Evolutionary conservation across 2,888 invertebrate genomes (phyloP), one percentile per base, ranked within the genome.

Genomic region (Cremastinae sp.): DNA sequence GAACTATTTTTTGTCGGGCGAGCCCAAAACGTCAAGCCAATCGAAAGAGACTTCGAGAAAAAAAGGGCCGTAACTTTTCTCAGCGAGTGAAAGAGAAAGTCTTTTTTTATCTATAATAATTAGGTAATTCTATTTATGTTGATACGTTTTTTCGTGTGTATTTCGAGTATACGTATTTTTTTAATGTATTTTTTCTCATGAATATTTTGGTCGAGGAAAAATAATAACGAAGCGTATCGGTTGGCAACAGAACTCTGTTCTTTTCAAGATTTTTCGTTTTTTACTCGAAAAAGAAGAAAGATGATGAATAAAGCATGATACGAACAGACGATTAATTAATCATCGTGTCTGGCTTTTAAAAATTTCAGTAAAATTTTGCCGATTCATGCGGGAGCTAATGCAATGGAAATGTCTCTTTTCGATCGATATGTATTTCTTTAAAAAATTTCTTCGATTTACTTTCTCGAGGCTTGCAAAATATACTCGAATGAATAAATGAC

Each of bases 221-320:
- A 22, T 18, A 37, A n/a, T 14, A 71, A n/a, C 37, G 41, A 18
- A 51, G 45, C 16, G 22, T 12, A 12, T 74, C 35, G 74, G 41
- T n/a, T 69, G 56, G 64, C 73, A 69, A 76, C 56, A 51, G 51
- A n/a, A n/a, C n/a, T n/a, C n/a, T 56, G 18, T 28, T 45, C 14
- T 12, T 16, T 28, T 55, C 10, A 51, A n/a, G 10, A 7, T 8
- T 12, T 47, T 39, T 12, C 12, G 9, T 16, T 61, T 12, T 49
- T 20, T 28, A 1, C 53, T 2, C 20, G 14, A 53, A 3, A 45
- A 49, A 43, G 28, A 56, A 28, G 10, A 5, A n/a, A 58, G 28
- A 71, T 9, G 12, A 49, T n/a, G 28, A 49, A 49, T 49, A 39
- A 49, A 39, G 37, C 12, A 49, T 49, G 7, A n/a, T n/a, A 39